Percentiles rank a stretch among this genome's conserved stretches.
These are phyloP conservation scores for Pseudochirops corinnae DNA, from an alignment of 2,797 vertebrate species.

Conservation along the genomic window DNA sequence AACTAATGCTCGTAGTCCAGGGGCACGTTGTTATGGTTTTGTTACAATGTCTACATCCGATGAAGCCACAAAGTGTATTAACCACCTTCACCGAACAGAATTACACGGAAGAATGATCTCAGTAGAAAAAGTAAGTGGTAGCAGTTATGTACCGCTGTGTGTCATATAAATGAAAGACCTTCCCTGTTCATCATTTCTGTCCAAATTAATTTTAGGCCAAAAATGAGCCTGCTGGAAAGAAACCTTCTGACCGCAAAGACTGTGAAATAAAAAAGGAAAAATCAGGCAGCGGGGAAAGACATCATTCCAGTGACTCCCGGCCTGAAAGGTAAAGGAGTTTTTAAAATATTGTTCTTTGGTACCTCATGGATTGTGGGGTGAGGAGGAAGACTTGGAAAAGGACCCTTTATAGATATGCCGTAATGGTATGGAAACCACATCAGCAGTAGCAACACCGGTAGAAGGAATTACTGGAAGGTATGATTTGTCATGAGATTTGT, in stretches of 20 bases:
- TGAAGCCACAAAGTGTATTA: slow-evolving; percentile 96
- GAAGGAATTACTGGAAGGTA: background rate
- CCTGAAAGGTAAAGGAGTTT: slow-evolving; percentile 85
- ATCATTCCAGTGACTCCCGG: slow-evolving; percentile 92
- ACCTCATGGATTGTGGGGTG: background rate
- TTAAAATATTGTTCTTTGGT: background rate
- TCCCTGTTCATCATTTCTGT: slow-evolving; percentile 18
- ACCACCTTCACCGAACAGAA: slow-evolving; percentile 95
- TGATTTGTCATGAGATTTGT: background rate
- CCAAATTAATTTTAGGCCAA: slow-evolving; percentile 90
- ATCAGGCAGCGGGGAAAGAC: slow-evolving; percentile 84
- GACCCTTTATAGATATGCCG: background rate
- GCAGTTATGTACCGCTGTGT: fast-evolving
- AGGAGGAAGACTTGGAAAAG: background rate
- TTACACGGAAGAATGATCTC: slow-evolving; percentile 98
- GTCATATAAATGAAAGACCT: fast-evolving
- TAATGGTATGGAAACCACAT: background rate
- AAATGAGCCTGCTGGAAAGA: slow-evolving; percentile 97
- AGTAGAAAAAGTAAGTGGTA: slow-evolving; percentile 91
- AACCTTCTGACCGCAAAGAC: slow-evolving; percentile 90
- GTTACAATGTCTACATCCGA: slow-evolving; percentile 96
- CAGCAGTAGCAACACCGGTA: background rate
- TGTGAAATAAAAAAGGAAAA: slow-evolving; percentile 90
- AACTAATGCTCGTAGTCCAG: slow-evolving; percentile 97
- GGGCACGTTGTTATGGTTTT: slow-evolving; percentile 98